Conservation (phyloP, 2,888 invertebrate genomes). For the Drosophila phalerata region DNA sequence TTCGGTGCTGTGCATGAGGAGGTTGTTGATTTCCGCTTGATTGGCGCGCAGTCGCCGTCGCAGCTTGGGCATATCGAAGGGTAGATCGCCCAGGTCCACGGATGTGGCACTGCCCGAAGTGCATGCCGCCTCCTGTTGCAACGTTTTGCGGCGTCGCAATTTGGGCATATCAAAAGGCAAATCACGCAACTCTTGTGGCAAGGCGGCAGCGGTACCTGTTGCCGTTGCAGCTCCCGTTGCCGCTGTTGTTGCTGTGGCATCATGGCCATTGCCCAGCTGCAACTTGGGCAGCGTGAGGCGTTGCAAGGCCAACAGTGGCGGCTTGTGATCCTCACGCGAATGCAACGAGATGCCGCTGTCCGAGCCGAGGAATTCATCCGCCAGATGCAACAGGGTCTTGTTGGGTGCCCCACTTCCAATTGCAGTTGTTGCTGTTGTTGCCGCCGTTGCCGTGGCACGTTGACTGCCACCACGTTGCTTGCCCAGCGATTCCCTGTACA, state of each 20-base stretch:
- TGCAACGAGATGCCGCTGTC: constrained; percentile 96
- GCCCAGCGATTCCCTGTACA: not conserved
- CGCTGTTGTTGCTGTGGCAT: constrained; percentile 52
- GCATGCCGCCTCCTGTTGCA: constrained; percentile 88
- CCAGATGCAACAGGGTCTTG: constrained; percentile 87
- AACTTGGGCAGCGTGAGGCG: constrained; percentile 86
- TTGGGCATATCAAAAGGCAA: constrained; percentile 97
- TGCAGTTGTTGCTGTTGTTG: constrained; percentile 67
- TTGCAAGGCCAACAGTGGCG: constrained; percentile 86
- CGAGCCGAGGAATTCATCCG: constrained; percentile 92
- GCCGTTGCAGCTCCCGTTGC: constrained; percentile 1
- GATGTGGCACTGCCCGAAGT: constrained; percentile 91
- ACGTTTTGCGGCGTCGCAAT: constrained; percentile 89
- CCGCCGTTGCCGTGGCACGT: constrained; percentile 68
- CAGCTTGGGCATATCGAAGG: constrained; percentile 96
- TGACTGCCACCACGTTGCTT: constrained; percentile 30
- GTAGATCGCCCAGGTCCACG: constrained; percentile 92
- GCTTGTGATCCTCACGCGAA: constrained; percentile 92
- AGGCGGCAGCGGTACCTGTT: constrained; percentile 65
- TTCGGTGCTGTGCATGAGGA: constrained; percentile 87
- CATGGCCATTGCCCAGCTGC: constrained; percentile 85
- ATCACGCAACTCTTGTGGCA: constrained; percentile 90
- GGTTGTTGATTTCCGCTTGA: constrained; percentile 83
- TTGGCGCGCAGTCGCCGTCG: constrained; percentile 90
- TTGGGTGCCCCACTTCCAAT: constrained; percentile 88